Evolutionary conservation across 2,113 vertebrate genomes (phyloP), one percentile per base, ranked within the genome.

Genomic region (Archilochus colubris): DNA sequence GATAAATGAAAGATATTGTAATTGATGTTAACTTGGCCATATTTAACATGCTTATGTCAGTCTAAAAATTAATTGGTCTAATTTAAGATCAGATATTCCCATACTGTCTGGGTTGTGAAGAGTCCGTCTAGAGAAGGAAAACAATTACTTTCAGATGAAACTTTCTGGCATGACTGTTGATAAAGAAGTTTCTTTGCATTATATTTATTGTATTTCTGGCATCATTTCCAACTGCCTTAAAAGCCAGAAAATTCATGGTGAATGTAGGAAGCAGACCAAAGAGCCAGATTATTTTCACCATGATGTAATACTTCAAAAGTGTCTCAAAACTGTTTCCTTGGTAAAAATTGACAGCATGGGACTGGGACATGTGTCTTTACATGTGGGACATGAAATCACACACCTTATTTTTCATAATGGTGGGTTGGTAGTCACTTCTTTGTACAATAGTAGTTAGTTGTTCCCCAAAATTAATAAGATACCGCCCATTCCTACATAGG

Each of bases 181-280:
- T 97, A 76, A 97, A 96, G 90, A 93, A 66, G n/a, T 94, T 98
- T 97, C 92, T 86, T 96, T 91, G 31, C 74, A 96, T 97, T 96
- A 96, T 94, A 95, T 95, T 97, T 6, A 21, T 88, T 90, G n/a
- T 53, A n/a, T 95, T 98, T 97, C 96, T 96, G 91, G 82, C 90
- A 91, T 97, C 89, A 59, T 96, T 92, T 91, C 59, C 50, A 27
- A 69, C 80, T 91, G 38, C 59, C 33, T 59, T 83, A 68, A 91
- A 75, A 97, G 85, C 78, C 94, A 97, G 90, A 94, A 95, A 80
- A 82, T 28, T 79, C 48, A 86, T 40, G 38, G 24, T 55, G 44
- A 63, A 82, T 93, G 95, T 75, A 84, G 82, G 77, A 77, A 94
- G 79, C 33, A 90, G 91, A 73, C 43, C 94, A 92, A 92, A 93